Base-by-base conservation (phyloP, 37 sponge, comb jelly and placozoan species). In the Amphimedon queenslandica region DNA sequence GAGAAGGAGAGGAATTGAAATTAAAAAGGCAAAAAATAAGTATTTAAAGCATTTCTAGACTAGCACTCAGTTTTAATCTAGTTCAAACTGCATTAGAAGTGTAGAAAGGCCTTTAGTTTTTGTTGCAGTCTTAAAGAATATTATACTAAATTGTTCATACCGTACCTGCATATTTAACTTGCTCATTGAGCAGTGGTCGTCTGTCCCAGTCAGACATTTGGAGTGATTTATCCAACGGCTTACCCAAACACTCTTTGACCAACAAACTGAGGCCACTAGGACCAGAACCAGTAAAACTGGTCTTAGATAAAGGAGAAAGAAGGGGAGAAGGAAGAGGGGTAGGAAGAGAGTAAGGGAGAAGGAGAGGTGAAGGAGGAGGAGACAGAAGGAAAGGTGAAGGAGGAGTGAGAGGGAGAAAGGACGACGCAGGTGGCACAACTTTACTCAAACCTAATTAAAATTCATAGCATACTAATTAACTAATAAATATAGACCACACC, bases 151-250 rank as follows among this genome's bases (percentile, higher is more conserved):
- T 25, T 25, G 53, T 10, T 20, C 1, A 1, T 39, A 2, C 1
- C 75, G 37, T 24, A 92, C 93, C 93, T 38, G 93, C 93, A 84
- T 92, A 92, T 30, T 20, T 53, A 1, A 84, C 40, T 67, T 92
- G 88, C 37, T 84, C 85, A 4, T 20, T 40, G 13, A 56, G 57
- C 1, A 92, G 79, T 13, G 95, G 95, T 34, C 95, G 37, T 64
- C 74, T 80, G 70, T 90, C 95, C 95, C 95, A 94, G 68, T 94
- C 85, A 0, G 90, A 85, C 25, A 94, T 43, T 87, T 90, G 95
- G 47, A 90, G 78, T 3, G 88, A 80, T 74, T 94, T 94, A 55
- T 94, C 88, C 74, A 94, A 77, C 1, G 95, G 95, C 30, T 74
- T 77, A 4, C 95, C 95, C 2, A 94, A 36, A 41, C 79, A 90